Evolutionary conservation across 2,113 vertebrate species (phyloP), one percentile per base, ranked within the genome.

Genomic region (Microtus pennsylvanicus): DNA sequence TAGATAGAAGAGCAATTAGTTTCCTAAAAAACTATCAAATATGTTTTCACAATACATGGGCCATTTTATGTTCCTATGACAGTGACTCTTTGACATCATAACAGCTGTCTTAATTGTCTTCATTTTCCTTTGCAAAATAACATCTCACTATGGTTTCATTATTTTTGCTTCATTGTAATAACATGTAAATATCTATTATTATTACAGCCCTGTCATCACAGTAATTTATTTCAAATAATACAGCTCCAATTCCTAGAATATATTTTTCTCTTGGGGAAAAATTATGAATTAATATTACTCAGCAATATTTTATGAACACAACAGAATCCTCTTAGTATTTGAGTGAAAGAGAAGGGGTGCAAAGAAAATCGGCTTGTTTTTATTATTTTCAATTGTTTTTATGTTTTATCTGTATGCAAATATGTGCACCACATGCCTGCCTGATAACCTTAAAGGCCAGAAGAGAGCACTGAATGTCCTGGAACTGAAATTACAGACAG

Each of bases 191-290:
- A 72, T 93, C 52, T 70, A 87, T 72, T 63, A 81, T 45, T 45
- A 26, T 82, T 90, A 69, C 0, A 78, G 17, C 35, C 52, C 30
- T 78, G 9, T 21, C 9, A 12, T 87, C 58, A 80, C 14, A 94
- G 33, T 50, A 58, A 35, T 72, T 63, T 76, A 89, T 94, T 94
- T 70, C 12, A 94, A 35, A 58, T 30, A 89, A 52, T 82, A 50
- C 7, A 83, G 28, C 28, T 65, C 30, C 30, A 87, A 87, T 47
- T 35, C 17, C 83, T 69, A 87, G 65, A 69, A 69, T 38, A 86
- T 10, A 69, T 69, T 87, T 69, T 86, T 69, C 28, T 86, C 61
- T 47, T 86, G 5, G 26, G 38, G 14, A 86, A 45, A 45, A 86
- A 45, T 45, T 45, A 65, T 45, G 58, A 65, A 65, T 63, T 16